Evolutionary conservation across 2,113 vertebrate species (phyloP), one percentile per base, ranked within the genome.

Genomic region (Desmodus rotundus): DNA sequence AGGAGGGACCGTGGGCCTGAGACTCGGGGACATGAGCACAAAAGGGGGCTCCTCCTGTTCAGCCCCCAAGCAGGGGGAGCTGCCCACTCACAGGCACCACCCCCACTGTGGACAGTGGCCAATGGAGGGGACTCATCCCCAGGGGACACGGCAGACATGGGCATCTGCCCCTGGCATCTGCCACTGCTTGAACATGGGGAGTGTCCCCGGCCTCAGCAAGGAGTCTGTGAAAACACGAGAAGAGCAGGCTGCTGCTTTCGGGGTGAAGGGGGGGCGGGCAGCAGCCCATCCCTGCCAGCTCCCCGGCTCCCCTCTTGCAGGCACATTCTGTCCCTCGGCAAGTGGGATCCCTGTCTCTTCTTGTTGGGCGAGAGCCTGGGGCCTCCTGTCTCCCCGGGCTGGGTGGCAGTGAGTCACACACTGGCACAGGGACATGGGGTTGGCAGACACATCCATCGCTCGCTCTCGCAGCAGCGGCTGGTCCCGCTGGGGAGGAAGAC

Each of bases 281-380:
- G 68, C 68, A 36, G 61, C 54, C 9, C 1, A 41, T n/a, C 77
- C 5, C 26, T 0, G 33, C 74, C 2, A 0, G 52, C 7, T 15
- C 61, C 31, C 36, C 4, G 0, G 50, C 83, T 83, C 58, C 33
- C n/a, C 38, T 52, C 58, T 50, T 41, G 12, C 2, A 1, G 36
- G 96, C 76, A 95, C 87, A 50, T 43, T 38, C 96, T 92, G 95
- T 95, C 90, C 73, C 80, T 83, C 16, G 20, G 90, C 96, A 97
- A 95, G 95, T n/a, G 68, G 43, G 90, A 36, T 76, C 68, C 0
- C 74, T 94, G 97, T 36, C 96, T 97, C 85, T 96, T 95, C 97
- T 96, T 97, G 97, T 94, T 65, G 85, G n/a, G 87, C 22, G 43
- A 86, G 36, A 74, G 90, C 94, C 96, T 14, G 67, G 47, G 90